Evolutionary conservation across 2,888 invertebrate genomes (phyloP).

Genomic region (Drosophila colorata): DNA sequence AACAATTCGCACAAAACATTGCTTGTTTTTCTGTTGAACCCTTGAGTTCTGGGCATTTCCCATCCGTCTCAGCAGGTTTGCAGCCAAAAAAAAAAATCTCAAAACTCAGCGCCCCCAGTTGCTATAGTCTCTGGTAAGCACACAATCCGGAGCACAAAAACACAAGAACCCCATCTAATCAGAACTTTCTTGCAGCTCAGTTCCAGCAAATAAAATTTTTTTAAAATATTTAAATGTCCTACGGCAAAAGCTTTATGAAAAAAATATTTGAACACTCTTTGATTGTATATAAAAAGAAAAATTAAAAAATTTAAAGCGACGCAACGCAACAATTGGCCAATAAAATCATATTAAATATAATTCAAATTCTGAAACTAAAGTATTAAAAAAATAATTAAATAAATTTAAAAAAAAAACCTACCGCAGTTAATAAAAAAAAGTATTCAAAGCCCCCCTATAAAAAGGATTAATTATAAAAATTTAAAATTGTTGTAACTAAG

Average conservation of each 20-base stretch:
- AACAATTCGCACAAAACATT: neutral
- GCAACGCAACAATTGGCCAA: constrained; percentile 59
- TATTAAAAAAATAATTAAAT: constrained; percentile 43
- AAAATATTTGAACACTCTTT: constrained; percentile 43
- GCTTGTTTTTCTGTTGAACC: constrained; percentile 10
- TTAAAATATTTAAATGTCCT: constrained; percentile 42
- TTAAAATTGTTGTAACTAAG: constrained; percentile 49
- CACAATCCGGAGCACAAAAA: no score
- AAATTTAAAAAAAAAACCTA: constrained; percentile 57
- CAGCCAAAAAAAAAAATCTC: neutral
- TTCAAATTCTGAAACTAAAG: constrained; percentile 55
- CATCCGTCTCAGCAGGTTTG: constrained; percentile 12
- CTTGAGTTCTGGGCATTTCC: constrained; percentile 11
- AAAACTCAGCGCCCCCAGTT: constrained; percentile 36
- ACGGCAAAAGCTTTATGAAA: constrained; percentile 66
- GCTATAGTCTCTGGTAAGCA: constrained; percentile 52
- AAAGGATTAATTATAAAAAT: constrained; percentile 31
- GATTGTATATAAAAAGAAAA: constrained; percentile 65
- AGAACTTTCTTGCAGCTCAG: constrained; percentile 34
- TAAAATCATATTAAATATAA: constrained; percentile 38
- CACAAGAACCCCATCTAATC: neutral
- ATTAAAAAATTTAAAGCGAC: constrained; percentile 27
- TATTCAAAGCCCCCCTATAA: constrained; percentile 52
- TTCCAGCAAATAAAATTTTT: constrained; percentile 35
- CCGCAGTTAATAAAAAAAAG: constrained; percentile 63